Conservation (phyloP, 2,113 vertebrate genomes). For the Mugil cephalus region DNA sequence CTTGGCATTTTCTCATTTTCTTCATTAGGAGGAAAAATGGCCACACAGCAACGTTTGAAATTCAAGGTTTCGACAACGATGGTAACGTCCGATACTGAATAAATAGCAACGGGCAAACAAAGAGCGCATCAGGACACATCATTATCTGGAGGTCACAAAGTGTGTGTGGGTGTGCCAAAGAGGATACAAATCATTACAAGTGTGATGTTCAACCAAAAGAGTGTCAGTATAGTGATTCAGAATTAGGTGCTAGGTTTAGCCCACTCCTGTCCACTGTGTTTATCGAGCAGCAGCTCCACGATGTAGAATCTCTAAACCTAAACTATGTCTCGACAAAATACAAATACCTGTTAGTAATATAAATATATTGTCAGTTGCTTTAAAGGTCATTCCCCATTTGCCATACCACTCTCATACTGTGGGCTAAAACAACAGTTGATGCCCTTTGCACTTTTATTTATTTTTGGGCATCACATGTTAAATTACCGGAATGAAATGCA, state of each 20-base stretch:
- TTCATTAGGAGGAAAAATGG: constrained; percentile 50
- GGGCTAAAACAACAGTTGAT: no score
- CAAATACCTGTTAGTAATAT: no score
- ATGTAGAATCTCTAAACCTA: background rate
- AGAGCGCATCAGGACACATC: constrained; percentile 7
- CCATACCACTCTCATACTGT: no score
- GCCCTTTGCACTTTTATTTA: no score
- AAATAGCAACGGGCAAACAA: constrained; percentile 1
- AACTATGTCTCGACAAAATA: no score
- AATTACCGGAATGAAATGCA: no score
- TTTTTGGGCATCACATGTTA: no score
- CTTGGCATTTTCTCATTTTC: constrained; percentile 54
- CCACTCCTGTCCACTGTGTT: background rate
- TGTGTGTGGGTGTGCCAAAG: background rate
- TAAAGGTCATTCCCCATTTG: no score
- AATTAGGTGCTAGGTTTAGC: background rate
- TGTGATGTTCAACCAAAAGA: background rate
- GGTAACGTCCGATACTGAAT: no score
- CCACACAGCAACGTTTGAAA: constrained; percentile 18
- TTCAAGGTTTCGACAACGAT: background rate
- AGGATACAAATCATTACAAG: background rate
- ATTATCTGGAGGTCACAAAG: constrained; percentile 17
- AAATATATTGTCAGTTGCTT: no score
- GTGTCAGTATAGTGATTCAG: background rate
- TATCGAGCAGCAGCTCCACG: background rate